A percentile compares a stretch with the other conserved stretches of the same genome.
Conservation (phyloP, 2,888 invertebrate genomes). For the Melinaea menophilus region DNA sequence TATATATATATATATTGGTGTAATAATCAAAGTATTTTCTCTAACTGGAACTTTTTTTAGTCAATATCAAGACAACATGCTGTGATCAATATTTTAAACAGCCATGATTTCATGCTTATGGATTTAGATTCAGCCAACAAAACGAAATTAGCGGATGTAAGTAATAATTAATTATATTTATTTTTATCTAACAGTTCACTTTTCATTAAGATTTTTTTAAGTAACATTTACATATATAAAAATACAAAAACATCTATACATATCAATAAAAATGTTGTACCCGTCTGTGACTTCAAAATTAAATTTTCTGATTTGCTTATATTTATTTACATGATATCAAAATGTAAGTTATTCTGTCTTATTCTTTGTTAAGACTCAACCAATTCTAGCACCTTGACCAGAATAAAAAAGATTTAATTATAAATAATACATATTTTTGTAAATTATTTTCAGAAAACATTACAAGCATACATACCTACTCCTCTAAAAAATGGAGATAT, state of each 20-base stretch:
- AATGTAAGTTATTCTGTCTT: too few species aligned
- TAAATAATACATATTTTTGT: not conserved
- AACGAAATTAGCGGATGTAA: constrained; percentile 62
- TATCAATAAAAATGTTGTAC: too few species aligned
- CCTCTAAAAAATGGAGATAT: constrained; percentile 59
- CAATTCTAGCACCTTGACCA: too few species aligned
- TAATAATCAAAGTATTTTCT: constrained; percentile 6
- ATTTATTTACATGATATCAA: too few species aligned
- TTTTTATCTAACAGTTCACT: not conserved
- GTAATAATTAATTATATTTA: constrained; percentile 35
- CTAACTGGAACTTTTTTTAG: constrained; percentile 43
- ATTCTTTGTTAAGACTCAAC: too few species aligned
- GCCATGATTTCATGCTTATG: constrained; percentile 61
- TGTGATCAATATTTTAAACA: constrained; percentile 61
- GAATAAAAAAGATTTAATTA: not conserved
- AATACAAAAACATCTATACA: too few species aligned
- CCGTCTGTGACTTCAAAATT: too few species aligned
- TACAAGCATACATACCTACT: constrained; percentile 60
- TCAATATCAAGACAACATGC: constrained; percentile 71
- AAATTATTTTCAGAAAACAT: constrained; percentile 48
- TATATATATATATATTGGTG: too few species aligned
- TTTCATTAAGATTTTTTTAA: too few species aligned
- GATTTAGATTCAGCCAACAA: constrained; percentile 68
- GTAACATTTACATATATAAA: too few species aligned
- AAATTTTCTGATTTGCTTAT: too few species aligned